Percentiles rank a stretch among this genome's conserved stretches.
phyloP scores from a whole-genome alignment of 2,888 invertebrate species.

The Rosalia funebris region DNA sequence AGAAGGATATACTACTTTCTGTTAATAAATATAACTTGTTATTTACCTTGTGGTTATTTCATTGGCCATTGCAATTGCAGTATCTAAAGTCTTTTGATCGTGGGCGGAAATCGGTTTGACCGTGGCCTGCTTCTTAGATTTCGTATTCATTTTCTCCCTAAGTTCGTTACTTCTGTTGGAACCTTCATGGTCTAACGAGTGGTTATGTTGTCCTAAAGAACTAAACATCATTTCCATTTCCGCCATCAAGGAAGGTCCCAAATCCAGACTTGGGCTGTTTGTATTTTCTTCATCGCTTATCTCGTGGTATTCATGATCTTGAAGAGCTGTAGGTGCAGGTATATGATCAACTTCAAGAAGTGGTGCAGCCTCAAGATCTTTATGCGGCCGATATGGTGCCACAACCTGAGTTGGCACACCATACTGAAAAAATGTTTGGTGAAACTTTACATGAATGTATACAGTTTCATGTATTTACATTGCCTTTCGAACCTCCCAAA shows the following conservation, averaged over 20 bases:
- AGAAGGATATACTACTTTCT: too few relatives aligned
- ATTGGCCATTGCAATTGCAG: conserved; percentile 92
- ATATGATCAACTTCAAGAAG: conserved; percentile 64
- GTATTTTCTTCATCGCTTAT: conserved; percentile 81
- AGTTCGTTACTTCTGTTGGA: conserved; percentile 77
- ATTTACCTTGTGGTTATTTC: conserved; percentile 76
- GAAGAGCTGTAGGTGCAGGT: conserved; percentile 60
- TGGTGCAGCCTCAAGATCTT: conserved; percentile 79
- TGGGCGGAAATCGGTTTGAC: conserved; percentile 94
- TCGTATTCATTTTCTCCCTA: conserved; percentile 66
- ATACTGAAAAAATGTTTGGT: conserved; percentile 64
- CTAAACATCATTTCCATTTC: conserved; percentile 91
- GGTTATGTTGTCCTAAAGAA: conserved; percentile 63
- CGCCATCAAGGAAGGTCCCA: conserved; percentile 90
- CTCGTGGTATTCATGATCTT: conserved; percentile 83
- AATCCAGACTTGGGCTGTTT: conserved; percentile 72
- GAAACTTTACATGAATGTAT: too few relatives aligned
- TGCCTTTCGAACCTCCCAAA: conserved; percentile 69
- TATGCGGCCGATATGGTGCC: conserved; percentile 88
- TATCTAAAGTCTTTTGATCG: conserved; percentile 90
- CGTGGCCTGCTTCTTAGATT: conserved; percentile 64
- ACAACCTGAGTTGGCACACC: conserved; percentile 89
- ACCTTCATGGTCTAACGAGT: conserved; percentile 58
- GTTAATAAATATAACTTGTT: too few relatives aligned
- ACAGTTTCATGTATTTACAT: conserved; percentile 58